Evolutionary conservation across 2,888 invertebrate genomes (phyloP), one percentile per base, ranked within the genome.

Genomic region (Stenolophus ochropezus): DNA sequence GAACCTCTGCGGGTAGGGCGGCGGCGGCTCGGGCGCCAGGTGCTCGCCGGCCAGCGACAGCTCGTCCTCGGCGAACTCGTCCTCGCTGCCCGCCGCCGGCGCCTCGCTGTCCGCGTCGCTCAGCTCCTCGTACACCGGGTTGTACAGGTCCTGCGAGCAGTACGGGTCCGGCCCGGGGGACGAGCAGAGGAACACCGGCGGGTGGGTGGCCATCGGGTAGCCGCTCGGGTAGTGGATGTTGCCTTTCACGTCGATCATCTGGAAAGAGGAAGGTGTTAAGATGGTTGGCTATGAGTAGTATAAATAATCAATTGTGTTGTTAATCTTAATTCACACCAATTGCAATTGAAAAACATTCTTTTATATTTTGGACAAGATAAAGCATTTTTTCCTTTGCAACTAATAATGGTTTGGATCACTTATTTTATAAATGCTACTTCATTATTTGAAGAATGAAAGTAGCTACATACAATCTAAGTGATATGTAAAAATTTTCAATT

Each of bases 51-150:
- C 91, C 84, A 92, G 87, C 83, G 92, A 94, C 11, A 96, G 91
- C 87, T 96, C 96, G 87, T 96, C 96, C 89, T 96, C 96, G 71
- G 96, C 96, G 87, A 96, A 96, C 86, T 96, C 96, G 86, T 96
- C 96, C 87, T 96, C 96, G 86, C 95, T 95, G 86, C 93, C 93
- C 47, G 93, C 91, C 8, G 93, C 93, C 1, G 91, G 91, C 23
- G 87, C 88, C 84, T 92, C 92, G 82, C 91, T 91, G 85, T 93
- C 92, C 76, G 91, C 92, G 86, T 94, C 93, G 83, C 93, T 93
- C 56, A 96, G 91, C 87, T 96, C 96, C 89, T 96, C 96, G 89
- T 96, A 96, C 21, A 96, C 94, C 75, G 96, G 96, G 85, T 96
- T 96, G 86, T 93, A 92, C 87, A 93, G 90, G 86, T 92, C 92